phyloP scores from a whole-genome alignment of 2,797 vertebrate genomes.

The Chrysocyon brachyurus region DNA sequence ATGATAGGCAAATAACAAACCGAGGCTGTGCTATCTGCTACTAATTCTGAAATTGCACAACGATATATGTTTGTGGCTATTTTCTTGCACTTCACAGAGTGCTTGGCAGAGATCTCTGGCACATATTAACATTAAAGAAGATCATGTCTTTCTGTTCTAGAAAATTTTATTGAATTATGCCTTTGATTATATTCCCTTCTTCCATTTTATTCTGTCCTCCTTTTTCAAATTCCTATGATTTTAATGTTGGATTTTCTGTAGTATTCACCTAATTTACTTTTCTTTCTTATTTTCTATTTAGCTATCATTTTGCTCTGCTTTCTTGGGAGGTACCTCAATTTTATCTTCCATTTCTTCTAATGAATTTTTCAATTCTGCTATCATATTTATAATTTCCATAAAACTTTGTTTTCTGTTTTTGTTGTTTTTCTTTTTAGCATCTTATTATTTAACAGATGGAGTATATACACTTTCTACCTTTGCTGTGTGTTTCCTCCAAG shows the following conservation, averaged over 20 bases:
- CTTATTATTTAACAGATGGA: not conserved
- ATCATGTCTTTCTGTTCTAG: not conserved
- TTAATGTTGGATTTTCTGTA: not conserved
- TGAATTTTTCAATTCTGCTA: not conserved
- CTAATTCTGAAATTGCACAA: not conserved
- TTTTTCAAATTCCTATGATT: not conserved
- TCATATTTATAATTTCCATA: constrained; percentile 6
- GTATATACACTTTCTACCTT: not conserved
- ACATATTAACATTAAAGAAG: not conserved
- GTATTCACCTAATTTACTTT: not conserved
- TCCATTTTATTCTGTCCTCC: not conserved
- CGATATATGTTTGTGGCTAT: not conserved
- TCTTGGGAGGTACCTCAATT: not conserved
- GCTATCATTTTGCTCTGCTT: not conserved
- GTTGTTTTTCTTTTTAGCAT: not conserved
- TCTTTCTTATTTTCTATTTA: not conserved
- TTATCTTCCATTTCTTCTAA: not conserved
- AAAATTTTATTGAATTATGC: not conserved
- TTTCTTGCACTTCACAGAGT: not conserved
- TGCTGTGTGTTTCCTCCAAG: not conserved
- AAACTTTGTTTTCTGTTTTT: not conserved
- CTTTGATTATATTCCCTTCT: not conserved
- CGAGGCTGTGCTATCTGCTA: not conserved
- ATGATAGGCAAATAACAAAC: not conserved
- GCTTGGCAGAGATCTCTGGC: not conserved